Conservation (phyloP, 2,888 invertebrate species). For the Xestobium rufovillosum region DNA sequence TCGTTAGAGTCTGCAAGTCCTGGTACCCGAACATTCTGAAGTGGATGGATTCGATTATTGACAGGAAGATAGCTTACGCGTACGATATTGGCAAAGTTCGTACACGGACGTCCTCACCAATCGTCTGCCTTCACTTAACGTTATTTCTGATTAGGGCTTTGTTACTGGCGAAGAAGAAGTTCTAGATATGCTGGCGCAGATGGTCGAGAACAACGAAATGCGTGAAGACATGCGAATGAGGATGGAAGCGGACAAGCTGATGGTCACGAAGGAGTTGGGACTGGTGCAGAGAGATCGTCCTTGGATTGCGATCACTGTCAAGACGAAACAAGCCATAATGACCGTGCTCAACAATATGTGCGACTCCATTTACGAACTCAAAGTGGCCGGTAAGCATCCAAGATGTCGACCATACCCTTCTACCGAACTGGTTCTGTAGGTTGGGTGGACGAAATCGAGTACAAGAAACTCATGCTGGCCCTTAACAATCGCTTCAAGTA, state of each 20-base stretch:
- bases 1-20: not conserved
- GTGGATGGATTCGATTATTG: not conserved
- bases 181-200: constrained; percentile 6
- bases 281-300: constrained; percentile 51
- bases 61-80: not conserved
- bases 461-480: constrained; percentile 45
- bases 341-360: constrained; percentile 52
- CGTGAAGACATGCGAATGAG: constrained; percentile 4
- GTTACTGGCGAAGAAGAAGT: constrained; percentile 11
- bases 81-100: constrained; percentile 1
- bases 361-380: constrained; percentile 48
- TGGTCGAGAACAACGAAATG: constrained; percentile 12
- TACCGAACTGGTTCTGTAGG: too few species aligned
- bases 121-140: too few species aligned
- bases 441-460: constrained; percentile 53
- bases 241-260: constrained; percentile 25
- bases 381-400: constrained; percentile 53
- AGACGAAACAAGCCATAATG: constrained; percentile 55
- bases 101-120: too few species aligned
- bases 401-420: too few species aligned
- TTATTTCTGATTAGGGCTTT: not conserved
- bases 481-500: constrained; percentile 50
- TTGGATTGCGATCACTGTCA: constrained; percentile 57
- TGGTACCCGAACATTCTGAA: not conserved
- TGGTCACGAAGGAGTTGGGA: constrained; percentile 47